Evolutionary conservation across 2,797 vertebrate genomes (phyloP), one percentile per base, ranked within the genome.

Genomic region (Todus mexicanus): DNA sequence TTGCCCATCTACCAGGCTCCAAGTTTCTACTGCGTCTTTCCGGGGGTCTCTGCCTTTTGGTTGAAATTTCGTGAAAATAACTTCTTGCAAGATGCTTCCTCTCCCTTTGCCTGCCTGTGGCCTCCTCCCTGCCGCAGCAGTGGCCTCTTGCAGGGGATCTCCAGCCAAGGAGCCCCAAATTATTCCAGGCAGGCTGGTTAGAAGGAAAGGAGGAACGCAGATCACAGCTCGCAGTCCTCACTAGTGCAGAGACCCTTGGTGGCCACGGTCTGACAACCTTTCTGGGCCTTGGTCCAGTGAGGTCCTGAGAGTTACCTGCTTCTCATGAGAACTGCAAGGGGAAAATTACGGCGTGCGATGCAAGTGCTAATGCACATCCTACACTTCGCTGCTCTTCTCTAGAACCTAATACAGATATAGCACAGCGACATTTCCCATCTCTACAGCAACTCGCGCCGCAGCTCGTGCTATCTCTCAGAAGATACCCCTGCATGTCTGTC

Each of bases 381-480:
- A 82, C 82, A 73, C 65, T 42, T 70, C 12, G 56, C 75, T 81
- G 33, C 78, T 73, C 73, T 70, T 38, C 87, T 81, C 70, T 88
- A 53, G 56, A 93, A 63, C 73, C 83, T 60, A 71, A 90, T 43
- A 42, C 86, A 84, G 66, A 84, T 76, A 91, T 82, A 79, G 93
- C 16, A 91, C 59, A 61, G 88, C 18, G 66, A 83, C 87, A 80
- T 74, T 75, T 92, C 66, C 68, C 92, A 94, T 64, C 60, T 63
- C 74, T 86, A 17, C 90, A 90, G 91, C 77, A 64, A 64, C 64
- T 79, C 83, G n/a, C 1, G 5, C 82, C 75, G 16, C 38, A 47
- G 68, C 75, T 79, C 45, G 3, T 76, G 83, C 71, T 59, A 53
- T 6, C 54, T 81, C 90, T 56, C 5, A 6, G 80, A 57, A 86